Evolutionary conservation across 2,113 vertebrate species (phyloP).

Genomic region (Kryptolebias marmoratus): DNA sequence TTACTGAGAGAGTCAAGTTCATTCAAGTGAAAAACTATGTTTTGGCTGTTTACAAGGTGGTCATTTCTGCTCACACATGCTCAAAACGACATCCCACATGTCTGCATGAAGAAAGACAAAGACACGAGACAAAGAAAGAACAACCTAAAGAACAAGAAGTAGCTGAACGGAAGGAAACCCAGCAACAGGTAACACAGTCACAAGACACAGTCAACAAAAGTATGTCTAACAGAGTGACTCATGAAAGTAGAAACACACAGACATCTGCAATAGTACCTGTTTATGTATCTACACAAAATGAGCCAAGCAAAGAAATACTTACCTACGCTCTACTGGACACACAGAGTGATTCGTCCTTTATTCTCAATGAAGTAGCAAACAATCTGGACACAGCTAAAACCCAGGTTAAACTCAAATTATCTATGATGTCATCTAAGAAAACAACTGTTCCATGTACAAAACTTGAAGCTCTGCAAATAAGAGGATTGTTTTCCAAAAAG

Average conservation of each 20-base stretch:
- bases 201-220: constrained; percentile 18
- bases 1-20: constrained; percentile 25
- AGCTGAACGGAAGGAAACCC: constrained; percentile 14
- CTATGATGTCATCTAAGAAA: background rate
- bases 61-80: background rate
- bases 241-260: constrained; percentile 28
- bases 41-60: constrained; percentile 21
- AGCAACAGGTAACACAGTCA: constrained; percentile 7
- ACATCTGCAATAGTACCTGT: constrained; percentile 23
- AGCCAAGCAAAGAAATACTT: background rate
- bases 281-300: background rate
- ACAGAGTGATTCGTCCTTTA: constrained; percentile 3
- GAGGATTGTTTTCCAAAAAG: background rate
- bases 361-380: background rate
- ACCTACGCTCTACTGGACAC: background rate
- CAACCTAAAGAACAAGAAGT: constrained; percentile 5
- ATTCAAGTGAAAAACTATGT: constrained; percentile 31
- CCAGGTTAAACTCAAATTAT: constrained; percentile 10
- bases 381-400: background rate
- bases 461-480: constrained; percentile 10
- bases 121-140: constrained; percentile 16
- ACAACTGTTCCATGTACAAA: background rate
- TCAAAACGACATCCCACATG: background rate
- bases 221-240: constrained; percentile 42
- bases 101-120: constrained; percentile 27